Conservation (phyloP, 2,113 vertebrate genomes). For the Myocastor coypus region DNA sequence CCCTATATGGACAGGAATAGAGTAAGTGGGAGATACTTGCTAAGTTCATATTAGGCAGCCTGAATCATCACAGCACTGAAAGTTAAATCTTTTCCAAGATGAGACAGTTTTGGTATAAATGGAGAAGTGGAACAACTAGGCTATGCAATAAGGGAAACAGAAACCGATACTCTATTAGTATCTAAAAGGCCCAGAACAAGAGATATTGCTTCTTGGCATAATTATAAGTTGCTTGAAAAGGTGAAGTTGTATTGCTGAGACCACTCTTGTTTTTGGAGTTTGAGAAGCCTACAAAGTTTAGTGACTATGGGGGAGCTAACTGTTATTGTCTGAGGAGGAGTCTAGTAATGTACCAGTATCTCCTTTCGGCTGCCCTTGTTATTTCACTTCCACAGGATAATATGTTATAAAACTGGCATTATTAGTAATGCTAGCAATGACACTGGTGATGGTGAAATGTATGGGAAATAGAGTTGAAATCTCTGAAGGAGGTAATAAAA, state of each 20-base stretch:
- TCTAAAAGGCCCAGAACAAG: conserved; percentile 25
- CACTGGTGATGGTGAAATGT: conserved; percentile 1
- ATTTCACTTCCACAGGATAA: neutral
- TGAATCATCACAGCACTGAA: neutral
- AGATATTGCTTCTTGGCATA: conserved; percentile 50
- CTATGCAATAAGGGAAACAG: conserved; percentile 21
- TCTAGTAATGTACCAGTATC: too few species aligned
- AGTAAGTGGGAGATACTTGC: neutral
- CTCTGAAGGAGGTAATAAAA: conserved; percentile 40
- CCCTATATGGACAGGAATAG: neutral
- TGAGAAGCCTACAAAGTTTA: conserved; percentile 10
- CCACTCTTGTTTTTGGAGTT: neutral
- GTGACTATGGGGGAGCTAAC: neutral
- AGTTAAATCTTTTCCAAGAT: neutral
- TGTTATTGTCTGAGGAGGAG: neutral
- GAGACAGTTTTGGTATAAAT: conserved; percentile 39
- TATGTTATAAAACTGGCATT: conserved; percentile 17
- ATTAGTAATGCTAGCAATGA: neutral
- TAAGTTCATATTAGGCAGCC: conserved; percentile 5
- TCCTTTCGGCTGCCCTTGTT: neutral
- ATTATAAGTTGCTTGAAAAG: conserved; percentile 16
- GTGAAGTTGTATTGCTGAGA: conserved; percentile 33
- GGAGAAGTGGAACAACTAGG: neutral
- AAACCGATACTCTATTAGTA: neutral
- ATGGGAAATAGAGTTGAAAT: conserved; percentile 40